phyloP scores from a whole-genome alignment of 2,797 vertebrate genomes.

The Malurus splendens region DNA sequence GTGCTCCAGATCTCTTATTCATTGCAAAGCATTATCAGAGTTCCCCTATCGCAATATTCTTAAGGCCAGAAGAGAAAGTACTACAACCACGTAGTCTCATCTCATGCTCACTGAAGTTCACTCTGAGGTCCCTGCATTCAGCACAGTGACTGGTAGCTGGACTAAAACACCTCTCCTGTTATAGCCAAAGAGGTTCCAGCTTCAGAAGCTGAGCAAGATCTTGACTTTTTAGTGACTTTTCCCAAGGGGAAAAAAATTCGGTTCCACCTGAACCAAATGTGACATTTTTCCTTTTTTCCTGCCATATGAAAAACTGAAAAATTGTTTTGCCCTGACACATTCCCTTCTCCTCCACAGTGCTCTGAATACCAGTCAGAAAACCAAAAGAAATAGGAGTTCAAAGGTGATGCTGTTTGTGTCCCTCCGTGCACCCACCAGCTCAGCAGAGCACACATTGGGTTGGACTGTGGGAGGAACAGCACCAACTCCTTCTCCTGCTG shows the following conservation, averaged over 20 bases:
- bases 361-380: background rate
- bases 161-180: background rate
- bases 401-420: background rate
- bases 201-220: background rate
- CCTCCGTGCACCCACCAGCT: background rate
- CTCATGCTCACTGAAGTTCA: conserved; percentile 9
- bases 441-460: background rate
- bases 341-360: background rate
- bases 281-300: conserved; percentile 50
- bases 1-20: conserved; percentile 38
- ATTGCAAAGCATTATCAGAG: conserved; percentile 8
- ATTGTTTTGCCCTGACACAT: conserved; percentile 25
- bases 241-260: conserved; percentile 51
- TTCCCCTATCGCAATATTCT: background rate
- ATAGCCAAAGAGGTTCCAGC: conserved; percentile 32
- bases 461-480: background rate
- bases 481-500: background rate
- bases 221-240: conserved; percentile 36
- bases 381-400: background rate
- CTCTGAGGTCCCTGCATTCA: background rate
- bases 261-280: conserved; percentile 46
- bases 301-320: conserved; percentile 49
- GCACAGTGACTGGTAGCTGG: conserved; percentile 39
- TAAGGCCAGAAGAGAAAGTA: conserved; percentile 60
- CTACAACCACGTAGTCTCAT: background rate